Evolutionary conservation across 1,140 invertebrate species (phyloP).

Genomic region (Adoxophyes honmai): DNA sequence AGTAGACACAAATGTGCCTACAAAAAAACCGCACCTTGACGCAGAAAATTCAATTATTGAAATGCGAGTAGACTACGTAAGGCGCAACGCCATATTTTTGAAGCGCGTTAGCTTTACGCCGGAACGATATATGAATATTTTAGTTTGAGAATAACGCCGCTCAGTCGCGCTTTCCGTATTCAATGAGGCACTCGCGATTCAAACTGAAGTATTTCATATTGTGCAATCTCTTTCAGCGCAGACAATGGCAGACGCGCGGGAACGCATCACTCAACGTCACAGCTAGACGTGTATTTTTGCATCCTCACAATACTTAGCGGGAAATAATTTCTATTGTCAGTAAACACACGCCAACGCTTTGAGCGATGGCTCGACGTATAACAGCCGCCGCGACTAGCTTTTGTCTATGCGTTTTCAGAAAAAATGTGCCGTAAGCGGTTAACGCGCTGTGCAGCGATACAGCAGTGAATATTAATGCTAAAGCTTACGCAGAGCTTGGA

Average conservation of each 20-base stretch:
- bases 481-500: too few species aligned
- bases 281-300: constrained; percentile 64
- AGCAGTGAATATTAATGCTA: too few species aligned
- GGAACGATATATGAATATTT: constrained; percentile 67
- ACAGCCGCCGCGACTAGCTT: constrained; percentile 23
- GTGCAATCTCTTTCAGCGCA: constrained; percentile 68
- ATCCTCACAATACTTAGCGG: constrained; percentile 64
- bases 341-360: constrained; percentile 49
- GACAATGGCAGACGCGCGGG: constrained; percentile 61
- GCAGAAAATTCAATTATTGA: too few species aligned
- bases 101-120: constrained; percentile 47
- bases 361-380: constrained; percentile 28
- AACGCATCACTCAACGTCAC: constrained; percentile 71
- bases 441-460: too few species aligned
- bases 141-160: constrained; percentile 42
- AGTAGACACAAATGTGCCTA: too few species aligned
- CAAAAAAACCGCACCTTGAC: too few species aligned
- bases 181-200: constrained; percentile 61
- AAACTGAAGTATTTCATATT: constrained; percentile 73
- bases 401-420: constrained; percentile 28
- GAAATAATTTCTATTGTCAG: constrained; percentile 68
- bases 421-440: neutral
- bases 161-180: constrained; percentile 41
- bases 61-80: too few species aligned
- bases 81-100: neutral